phyloP scores from a whole-genome alignment of 1,140 invertebrate genomes.

The Semibalanus balanoides region DNA sequence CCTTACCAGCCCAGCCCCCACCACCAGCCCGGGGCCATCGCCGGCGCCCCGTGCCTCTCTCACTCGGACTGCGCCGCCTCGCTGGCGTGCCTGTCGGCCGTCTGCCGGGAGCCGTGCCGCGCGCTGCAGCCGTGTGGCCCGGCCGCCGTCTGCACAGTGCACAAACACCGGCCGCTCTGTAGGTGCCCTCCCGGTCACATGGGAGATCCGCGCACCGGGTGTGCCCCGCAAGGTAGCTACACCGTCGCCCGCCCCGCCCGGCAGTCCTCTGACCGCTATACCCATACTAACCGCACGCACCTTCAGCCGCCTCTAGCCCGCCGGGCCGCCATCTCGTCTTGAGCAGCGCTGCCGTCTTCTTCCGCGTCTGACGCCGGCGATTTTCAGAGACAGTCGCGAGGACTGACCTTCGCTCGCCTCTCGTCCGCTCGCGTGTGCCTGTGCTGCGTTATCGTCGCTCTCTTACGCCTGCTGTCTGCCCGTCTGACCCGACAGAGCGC shows the following conservation, averaged over 20 bases:
- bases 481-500: not conserved
- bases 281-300: not conserved
- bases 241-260: not conserved
- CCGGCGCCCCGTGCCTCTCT: not conserved
- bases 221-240: conserved; percentile 1
- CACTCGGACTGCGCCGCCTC: conserved; percentile 20
- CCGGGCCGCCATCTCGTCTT: not conserved
- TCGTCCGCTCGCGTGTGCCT: not conserved
- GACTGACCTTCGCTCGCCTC: not conserved
- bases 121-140: conserved; percentile 24
- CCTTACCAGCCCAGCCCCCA: not conserved
- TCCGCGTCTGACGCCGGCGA: not conserved
- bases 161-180: conserved; percentile 58
- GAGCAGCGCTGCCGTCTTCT: not conserved
- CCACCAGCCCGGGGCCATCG: too few species aligned
- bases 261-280: not conserved
- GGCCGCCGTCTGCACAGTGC: conserved; percentile 33
- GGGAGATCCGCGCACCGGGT: conserved; percentile 37
- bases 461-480: not conserved
- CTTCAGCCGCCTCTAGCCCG: not conserved
- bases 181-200: conserved; percentile 50
- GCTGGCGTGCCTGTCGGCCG: conserved; percentile 19
- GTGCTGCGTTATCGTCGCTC: not conserved
- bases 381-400: not conserved
- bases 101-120: conserved; percentile 20